Conservation (phyloP, 2,888 invertebrate genomes). For the Sussaba pulchella region DNA sequence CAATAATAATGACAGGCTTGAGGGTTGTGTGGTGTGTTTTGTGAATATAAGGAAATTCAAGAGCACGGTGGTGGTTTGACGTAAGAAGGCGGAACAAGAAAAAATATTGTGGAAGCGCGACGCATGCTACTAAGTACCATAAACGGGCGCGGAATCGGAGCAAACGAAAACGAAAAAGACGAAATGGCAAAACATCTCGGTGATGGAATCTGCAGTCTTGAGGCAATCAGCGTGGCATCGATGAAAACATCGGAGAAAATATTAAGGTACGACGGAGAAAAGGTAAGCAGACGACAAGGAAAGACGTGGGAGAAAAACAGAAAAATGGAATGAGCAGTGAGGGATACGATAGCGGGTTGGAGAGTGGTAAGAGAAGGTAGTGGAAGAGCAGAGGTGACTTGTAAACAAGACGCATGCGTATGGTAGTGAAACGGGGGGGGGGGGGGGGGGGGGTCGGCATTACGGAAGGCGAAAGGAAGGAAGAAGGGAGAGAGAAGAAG, state of each 20-base stretch:
- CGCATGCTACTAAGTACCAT: constrained; percentile 7
- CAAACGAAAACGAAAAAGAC: not conserved
- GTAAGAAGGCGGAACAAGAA: constrained; percentile 23
- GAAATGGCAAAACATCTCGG: not conserved
- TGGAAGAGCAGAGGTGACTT: not conserved
- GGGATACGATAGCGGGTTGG: no score
- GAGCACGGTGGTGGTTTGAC: constrained; percentile 22
- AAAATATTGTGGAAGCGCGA: constrained; percentile 35
- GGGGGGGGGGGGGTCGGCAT: no score
- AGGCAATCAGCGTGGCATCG: not conserved
- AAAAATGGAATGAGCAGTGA: no score
- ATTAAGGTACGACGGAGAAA: not conserved
- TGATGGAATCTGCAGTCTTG: not conserved
- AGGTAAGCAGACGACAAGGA: not conserved
- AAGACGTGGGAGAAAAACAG: not conserved
- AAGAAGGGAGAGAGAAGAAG: no score
- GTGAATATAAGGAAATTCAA: constrained; percentile 2
- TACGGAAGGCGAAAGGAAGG: no score
- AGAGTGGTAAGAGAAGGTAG: not conserved
- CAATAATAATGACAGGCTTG: not conserved
- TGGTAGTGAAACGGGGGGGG: no score
- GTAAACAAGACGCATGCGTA: no score
- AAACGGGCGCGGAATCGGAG: not conserved
- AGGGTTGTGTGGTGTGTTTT: not conserved
- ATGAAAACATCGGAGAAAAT: no score